Base-by-base conservation (phyloP, 2,113 vertebrate genomes). In the Nestor notabilis region DNA sequence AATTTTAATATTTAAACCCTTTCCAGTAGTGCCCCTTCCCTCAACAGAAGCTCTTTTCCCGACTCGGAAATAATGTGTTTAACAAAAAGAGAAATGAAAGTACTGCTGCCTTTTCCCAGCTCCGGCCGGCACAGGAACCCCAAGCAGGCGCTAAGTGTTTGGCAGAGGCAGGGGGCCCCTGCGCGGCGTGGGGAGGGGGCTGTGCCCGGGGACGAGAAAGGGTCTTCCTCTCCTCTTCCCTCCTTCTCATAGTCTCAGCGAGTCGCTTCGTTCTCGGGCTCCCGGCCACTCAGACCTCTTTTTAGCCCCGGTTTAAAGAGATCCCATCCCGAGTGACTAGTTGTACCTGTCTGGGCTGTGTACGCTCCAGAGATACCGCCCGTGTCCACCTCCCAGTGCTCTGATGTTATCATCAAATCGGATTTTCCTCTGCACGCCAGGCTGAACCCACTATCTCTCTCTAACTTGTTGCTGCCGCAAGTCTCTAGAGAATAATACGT, bases 401-500 rank as follows among this genome's bases (percentile, higher is more conserved):
- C 86, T 44, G 58, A 95, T 97, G 53, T 93, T 97, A 96, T 93
- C 91, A 78, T 50, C 79, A 88, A 88, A 85, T 97, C 53, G 16
- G 91, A 91, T 97, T 95, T 96, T 88, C 80, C 70, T 93, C 92
- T 81, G 74, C 93, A 68, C 77, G 87, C 60, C 69, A 95, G 46
- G 56, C 74, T 61, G 66, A 98, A 89, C 76, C 95, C 93, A 95
- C 92, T 97, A 55, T 95, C 97, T 96, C 94, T 87, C 66, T 92
- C 86, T 98, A 95, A 99, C 99, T 99, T 99, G 99, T 99, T 99
- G 99, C 99, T 98, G 96, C 47, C 74, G 97, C 97, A 91, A 97
- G 98, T 98, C 99, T 99, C 99, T 47, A 77, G 99, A 99, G 99
- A 99, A 99, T 99, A 99, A 99, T 99, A 99, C 98, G 97, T 97